Conservation (phyloP, 2,888 invertebrate species). For the Mimas tiliae region DNA sequence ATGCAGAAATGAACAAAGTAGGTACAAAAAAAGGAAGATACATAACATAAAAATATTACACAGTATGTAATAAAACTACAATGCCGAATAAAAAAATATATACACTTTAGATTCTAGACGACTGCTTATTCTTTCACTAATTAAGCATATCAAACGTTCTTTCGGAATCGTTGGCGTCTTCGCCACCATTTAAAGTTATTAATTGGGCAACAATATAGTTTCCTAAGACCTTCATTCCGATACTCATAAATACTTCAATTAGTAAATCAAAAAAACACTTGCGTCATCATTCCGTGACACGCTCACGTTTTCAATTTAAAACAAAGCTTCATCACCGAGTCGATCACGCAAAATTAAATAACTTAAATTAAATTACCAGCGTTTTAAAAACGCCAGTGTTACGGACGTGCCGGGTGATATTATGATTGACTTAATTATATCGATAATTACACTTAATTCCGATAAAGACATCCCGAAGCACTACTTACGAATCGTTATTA, state of each 20-base stretch:
- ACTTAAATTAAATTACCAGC: not conserved
- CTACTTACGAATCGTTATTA: not conserved
- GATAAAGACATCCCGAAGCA: conserved; percentile 17
- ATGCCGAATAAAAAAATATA: no score
- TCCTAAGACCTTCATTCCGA: not conserved
- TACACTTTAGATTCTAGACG: no score
- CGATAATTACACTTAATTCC: conserved; percentile 26
- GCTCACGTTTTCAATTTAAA: conserved; percentile 26
- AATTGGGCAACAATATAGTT: not conserved
- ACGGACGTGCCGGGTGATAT: conserved; percentile 9
- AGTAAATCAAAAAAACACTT: not conserved
- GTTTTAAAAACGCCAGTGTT: conserved; percentile 23
- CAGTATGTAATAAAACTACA: no score
- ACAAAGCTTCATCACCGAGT: not conserved
- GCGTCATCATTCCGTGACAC: conserved; percentile 8
- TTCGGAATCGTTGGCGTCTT: no score
- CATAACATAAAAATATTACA: no score
- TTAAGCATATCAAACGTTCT: no score
- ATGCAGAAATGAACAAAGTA: no score
- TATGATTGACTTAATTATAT: conserved; percentile 26
- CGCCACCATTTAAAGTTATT: no score
- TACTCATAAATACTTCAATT: not conserved
- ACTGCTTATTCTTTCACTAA: no score
- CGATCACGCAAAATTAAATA: not conserved
- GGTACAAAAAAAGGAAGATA: no score